phyloP scores from a whole-genome alignment of 2,797 vertebrate species.

The Xiphophorus birchmanni region DNA sequence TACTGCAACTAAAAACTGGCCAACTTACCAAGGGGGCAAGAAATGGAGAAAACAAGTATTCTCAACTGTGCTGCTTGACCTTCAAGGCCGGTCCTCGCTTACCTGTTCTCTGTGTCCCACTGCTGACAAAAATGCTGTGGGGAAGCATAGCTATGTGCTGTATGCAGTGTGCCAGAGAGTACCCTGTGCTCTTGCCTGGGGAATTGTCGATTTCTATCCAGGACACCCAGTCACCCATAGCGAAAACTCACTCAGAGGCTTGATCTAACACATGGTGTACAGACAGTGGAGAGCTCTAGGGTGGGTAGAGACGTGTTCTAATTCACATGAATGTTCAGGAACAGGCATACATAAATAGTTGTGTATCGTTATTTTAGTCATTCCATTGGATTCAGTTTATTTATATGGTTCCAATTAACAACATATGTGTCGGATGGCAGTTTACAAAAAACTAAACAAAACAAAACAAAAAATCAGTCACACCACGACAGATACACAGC shows the following conservation, averaged over 20 bases:
- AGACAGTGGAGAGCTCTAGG: conserved; percentile 7
- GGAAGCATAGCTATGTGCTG: conserved; percentile 77
- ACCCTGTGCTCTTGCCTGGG: conserved; percentile 56
- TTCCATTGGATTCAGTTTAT: background rate
- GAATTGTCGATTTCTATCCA: conserved; percentile 69
- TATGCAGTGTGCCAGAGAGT: conserved; percentile 50
- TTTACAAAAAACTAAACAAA: background rate
- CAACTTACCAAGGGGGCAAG: conserved; percentile 27
- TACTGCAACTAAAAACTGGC: conserved; percentile 32
- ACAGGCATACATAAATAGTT: background rate
- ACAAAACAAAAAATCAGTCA: background rate
- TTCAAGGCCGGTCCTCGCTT: conserved; percentile 63
- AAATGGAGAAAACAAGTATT: conserved; percentile 29
- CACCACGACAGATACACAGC: background rate
- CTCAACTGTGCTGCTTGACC: conserved; percentile 19
- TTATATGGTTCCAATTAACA: background rate
- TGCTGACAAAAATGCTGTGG: conserved; percentile 70
- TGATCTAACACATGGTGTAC: conserved; percentile 53
- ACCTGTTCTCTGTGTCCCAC: conserved; percentile 79
- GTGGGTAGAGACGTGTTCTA: conserved; percentile 1
- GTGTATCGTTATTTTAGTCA: background rate
- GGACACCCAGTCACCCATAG: conserved; percentile 67
- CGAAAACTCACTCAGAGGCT: conserved; percentile 57
- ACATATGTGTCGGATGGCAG: background rate
- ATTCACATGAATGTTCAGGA: conserved; percentile 15